Conservation (phyloP, 1,140 invertebrate genomes). For the Drosophila simulans region DNA sequence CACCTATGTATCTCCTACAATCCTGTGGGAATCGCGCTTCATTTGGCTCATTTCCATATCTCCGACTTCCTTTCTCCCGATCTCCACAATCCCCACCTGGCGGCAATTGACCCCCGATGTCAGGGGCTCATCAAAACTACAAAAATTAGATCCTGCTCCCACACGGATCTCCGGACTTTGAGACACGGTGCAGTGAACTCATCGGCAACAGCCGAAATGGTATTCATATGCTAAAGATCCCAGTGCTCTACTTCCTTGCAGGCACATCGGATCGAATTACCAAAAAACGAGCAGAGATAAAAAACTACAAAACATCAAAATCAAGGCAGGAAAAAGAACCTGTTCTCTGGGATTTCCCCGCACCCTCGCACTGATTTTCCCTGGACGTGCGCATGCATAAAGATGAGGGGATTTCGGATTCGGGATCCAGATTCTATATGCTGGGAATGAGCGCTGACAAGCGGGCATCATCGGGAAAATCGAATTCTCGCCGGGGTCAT, state of each 20-base stretch:
- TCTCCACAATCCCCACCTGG: constrained; percentile 29
- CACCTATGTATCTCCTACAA: neutral
- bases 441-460: constrained; percentile 61
- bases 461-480: constrained; percentile 62
- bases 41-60: constrained; percentile 37
- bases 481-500: constrained; percentile 59
- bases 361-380: neutral
- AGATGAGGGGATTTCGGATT: constrained; percentile 30
- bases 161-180: constrained; percentile 16
- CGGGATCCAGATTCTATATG: constrained; percentile 49
- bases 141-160: constrained; percentile 27
- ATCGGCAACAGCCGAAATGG: constrained; percentile 49
- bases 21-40: constrained; percentile 39
- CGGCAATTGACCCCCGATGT: constrained; percentile 42
- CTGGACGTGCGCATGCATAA: constrained; percentile 58
- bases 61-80: constrained; percentile 25
- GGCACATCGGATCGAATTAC: constrained; percentile 66
- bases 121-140: constrained; percentile 40
- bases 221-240: constrained; percentile 68
- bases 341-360: constrained; percentile 53
- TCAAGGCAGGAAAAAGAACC: constrained; percentile 72
- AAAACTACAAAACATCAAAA: constrained; percentile 12
- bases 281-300: constrained; percentile 30
- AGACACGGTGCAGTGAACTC: constrained; percentile 52
- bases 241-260: constrained; percentile 67